phyloP scores from a whole-genome alignment of 1,140 invertebrate genomes.

The Anagrus nilaparvatae region DNA sequence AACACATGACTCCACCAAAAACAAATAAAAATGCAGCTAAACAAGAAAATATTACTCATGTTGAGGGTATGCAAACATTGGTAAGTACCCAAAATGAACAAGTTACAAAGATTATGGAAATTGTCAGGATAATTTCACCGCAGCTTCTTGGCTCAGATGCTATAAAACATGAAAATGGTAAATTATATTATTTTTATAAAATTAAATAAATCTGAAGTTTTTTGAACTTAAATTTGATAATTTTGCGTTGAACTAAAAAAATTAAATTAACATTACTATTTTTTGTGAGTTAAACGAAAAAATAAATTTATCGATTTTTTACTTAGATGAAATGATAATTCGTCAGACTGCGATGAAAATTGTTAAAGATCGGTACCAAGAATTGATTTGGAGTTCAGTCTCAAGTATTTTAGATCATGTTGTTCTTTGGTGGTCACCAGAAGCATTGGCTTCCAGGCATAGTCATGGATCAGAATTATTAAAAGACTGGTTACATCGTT shows the following conservation, averaged over 20 bases:
- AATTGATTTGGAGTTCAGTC: constrained; percentile 59
- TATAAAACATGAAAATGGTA: constrained; percentile 23
- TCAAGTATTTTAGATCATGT: constrained; percentile 65
- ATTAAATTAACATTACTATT: not conserved
- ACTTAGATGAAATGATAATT: constrained; percentile 35
- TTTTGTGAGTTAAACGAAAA: not conserved
- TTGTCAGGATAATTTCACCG: constrained; percentile 33
- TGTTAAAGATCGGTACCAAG: constrained; percentile 47
- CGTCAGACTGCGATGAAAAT: constrained; percentile 40
- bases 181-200: too few relatives aligned
- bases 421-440: constrained; percentile 67
- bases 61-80: constrained; percentile 37
- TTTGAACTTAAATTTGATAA: too few relatives aligned
- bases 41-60: constrained; percentile 21
- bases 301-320: not conserved
- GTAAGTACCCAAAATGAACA: constrained; percentile 39
- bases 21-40: constrained; percentile 11
- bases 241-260: too few relatives aligned
- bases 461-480: constrained; percentile 43
- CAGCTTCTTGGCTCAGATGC: constrained; percentile 35
- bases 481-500: constrained; percentile 53
- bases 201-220: too few relatives aligned
- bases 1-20: constrained; percentile 25
- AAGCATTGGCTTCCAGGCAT: constrained; percentile 51
- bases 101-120: constrained; percentile 31